A percentile compares a stretch with the other conserved stretches of the same genome.
Evolutionary conservation across 2,797 vertebrate genomes (phyloP).

Genomic region (Dermochelys coriacea): DNA sequence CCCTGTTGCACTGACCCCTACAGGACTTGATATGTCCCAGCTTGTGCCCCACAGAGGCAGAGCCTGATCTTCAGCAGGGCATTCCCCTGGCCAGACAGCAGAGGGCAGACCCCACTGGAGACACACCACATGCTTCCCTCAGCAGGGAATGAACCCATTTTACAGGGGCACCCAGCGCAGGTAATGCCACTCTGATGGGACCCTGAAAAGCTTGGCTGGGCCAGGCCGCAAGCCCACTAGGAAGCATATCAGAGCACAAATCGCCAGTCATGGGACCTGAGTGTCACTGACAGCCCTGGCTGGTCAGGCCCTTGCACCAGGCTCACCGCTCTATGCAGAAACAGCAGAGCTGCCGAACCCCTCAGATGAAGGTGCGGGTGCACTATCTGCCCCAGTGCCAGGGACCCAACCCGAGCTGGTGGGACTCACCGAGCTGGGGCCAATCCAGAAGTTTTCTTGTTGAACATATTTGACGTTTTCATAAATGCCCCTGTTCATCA

Average conservation of each 20-base stretch:
- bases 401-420: background rate
- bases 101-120: background rate
- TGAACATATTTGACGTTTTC: constrained; percentile 98
- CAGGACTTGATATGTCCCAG: background rate
- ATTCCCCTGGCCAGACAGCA: background rate
- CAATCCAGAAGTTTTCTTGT: constrained; percentile 99
- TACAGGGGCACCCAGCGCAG: background rate
- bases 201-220: background rate
- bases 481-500: constrained; percentile 96
- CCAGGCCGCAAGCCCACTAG: background rate
- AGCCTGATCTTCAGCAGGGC: background rate
- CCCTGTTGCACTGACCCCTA: background rate
- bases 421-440: constrained; percentile 93
- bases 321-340: no score
- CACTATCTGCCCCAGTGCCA: background rate
- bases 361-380: background rate
- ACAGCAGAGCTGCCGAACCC: background rate
- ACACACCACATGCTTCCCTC: background rate
- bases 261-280: background rate
- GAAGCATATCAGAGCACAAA: background rate
- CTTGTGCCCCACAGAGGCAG: background rate
- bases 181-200: background rate
- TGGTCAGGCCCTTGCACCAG: no score
- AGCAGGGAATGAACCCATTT: background rate
- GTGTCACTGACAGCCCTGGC: background rate